Evolutionary conservation across 2,797 vertebrate species (phyloP).

Genomic region (Xiphorhynchus erythropygius): DNA sequence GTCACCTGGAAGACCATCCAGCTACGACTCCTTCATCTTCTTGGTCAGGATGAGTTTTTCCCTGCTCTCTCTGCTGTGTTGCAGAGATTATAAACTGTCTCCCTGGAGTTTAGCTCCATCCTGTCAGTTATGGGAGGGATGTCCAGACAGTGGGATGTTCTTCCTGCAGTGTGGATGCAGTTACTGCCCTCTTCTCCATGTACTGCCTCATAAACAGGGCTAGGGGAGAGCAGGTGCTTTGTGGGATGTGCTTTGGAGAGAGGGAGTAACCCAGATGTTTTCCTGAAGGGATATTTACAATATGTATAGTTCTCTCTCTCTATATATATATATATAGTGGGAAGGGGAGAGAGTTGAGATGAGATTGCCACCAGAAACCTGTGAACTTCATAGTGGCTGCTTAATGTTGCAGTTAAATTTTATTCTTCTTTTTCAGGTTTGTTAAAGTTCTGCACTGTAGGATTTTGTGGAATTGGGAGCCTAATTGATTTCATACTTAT

Average conservation of each 20-base stretch:
- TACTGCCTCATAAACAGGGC: neutral
- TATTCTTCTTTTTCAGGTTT: constrained; percentile 81
- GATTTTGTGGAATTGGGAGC: constrained; percentile 97
- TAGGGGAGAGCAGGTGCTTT: neutral
- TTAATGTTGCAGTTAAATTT: neutral
- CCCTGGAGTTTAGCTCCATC: neutral
- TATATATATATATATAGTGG: neutral
- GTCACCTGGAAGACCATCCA: neutral
- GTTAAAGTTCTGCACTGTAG: constrained; percentile 97
- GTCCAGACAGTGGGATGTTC: neutral
- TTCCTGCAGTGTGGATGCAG: neutral
- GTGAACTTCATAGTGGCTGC: neutral
- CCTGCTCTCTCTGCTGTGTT: neutral
- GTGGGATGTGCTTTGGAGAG: neutral
- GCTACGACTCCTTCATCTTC: neutral
- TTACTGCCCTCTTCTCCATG: neutral
- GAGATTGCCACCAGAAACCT: neutral
- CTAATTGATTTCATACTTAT: constrained; percentile 96
- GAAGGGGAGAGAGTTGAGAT: neutral
- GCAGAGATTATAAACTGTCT: neutral
- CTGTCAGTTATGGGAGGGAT: neutral
- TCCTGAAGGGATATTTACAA: neutral
- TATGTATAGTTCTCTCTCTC: neutral
- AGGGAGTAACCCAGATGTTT: neutral
- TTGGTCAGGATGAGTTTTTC: neutral